Percentiles rank a stretch among this genome's conserved stretches.
Evolutionary conservation across 2,888 invertebrate genomes (phyloP).

Genomic region (Andrena camellia): DNA sequence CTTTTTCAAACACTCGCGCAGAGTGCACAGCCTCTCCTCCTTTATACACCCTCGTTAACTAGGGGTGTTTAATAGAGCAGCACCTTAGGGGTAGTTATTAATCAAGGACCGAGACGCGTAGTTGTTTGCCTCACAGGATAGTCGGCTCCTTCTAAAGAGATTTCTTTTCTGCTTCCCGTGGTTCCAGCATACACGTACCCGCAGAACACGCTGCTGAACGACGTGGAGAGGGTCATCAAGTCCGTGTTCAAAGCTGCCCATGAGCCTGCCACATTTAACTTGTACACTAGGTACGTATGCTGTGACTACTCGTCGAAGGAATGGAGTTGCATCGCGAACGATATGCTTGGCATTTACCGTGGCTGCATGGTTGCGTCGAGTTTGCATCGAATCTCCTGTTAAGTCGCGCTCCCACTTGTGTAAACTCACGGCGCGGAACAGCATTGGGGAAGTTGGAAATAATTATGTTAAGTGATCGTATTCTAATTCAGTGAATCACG

Average conservation of each 20-base stretch:
- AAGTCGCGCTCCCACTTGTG: background rate
- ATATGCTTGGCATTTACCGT: background rate
- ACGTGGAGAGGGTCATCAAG: slow-evolving; percentile 74
- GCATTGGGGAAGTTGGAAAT: too few species aligned
- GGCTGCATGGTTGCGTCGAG: background rate
- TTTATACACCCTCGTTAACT: too few species aligned
- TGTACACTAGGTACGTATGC: slow-evolving; percentile 77
- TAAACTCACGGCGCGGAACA: background rate
- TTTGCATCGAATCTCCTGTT: background rate
- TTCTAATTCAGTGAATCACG: too few species aligned
- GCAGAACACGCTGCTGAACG: slow-evolving; percentile 75
- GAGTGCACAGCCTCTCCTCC: too few species aligned
- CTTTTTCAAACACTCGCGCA: too few species aligned
- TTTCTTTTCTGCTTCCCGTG: slow-evolving; percentile 29
- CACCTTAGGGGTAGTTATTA: background rate
- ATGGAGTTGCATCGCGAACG: background rate
- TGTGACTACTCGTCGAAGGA: background rate
- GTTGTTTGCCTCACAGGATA: background rate
- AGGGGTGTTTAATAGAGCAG: too few species aligned
- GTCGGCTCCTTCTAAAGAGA: slow-evolving; percentile 6
- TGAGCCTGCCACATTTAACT: slow-evolving; percentile 78
- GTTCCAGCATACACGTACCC: slow-evolving; percentile 71
- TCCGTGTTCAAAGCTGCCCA: slow-evolving; percentile 67
- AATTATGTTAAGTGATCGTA: too few species aligned
- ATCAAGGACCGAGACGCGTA: background rate